phyloP scores from a whole-genome alignment of 2,888 invertebrate species.

The Thecophora atra region DNA sequence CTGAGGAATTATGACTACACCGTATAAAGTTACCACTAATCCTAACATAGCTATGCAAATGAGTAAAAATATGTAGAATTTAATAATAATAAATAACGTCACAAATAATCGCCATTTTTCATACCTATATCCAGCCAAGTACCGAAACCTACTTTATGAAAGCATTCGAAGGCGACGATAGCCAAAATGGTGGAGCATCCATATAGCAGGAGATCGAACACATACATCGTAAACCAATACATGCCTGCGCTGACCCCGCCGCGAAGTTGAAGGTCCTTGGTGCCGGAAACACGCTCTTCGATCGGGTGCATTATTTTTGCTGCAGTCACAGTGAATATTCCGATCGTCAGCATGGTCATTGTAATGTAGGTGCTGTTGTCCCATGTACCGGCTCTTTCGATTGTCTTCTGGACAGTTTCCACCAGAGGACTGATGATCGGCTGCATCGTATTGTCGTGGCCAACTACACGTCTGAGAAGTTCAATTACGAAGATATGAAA shows the following conservation, averaged over 20 bases:
- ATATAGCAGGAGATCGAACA: slow-evolving; percentile 69
- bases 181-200: slow-evolving; percentile 74
- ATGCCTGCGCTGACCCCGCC: slow-evolving; percentile 74
- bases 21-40: neutral
- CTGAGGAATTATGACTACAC: neutral
- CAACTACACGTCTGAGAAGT: no score
- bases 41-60: neutral
- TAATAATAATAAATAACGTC: slow-evolving; percentile 1
- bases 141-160: slow-evolving; percentile 70
- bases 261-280: slow-evolving; percentile 78
- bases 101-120: neutral
- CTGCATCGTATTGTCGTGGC: neutral
- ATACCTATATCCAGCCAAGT: slow-evolving; percentile 46
- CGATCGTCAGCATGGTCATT: slow-evolving; percentile 71
- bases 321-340: slow-evolving; percentile 68
- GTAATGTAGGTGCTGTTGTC: slow-evolving; percentile 63
- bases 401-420: slow-evolving; percentile 72
- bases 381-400: slow-evolving; percentile 66
- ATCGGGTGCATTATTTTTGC: slow-evolving; percentile 71
- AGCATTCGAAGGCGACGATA: slow-evolving; percentile 71
- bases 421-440: neutral
- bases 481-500: no score
- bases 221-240: slow-evolving; percentile 75
- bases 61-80: neutral
- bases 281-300: slow-evolving; percentile 74